Conservation (phyloP, 2,113 vertebrate genomes). For the Thinocorus orbignyianus region DNA sequence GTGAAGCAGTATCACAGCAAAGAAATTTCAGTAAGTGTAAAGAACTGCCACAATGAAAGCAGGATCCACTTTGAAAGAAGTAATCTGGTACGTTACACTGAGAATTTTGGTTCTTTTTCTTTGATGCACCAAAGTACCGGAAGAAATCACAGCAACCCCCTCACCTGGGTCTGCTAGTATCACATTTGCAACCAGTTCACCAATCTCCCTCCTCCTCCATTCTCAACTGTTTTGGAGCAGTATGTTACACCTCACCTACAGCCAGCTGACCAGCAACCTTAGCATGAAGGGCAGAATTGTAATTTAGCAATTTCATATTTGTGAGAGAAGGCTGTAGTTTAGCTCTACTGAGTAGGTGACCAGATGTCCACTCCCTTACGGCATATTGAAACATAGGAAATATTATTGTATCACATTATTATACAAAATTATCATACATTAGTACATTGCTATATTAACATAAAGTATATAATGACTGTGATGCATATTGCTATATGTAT, state of each 20-base stretch:
- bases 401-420: not conserved
- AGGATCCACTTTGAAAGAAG: not conserved
- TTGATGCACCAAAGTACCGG: not conserved
- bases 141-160: not conserved
- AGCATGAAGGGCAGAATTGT: not conserved
- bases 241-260: fast-evolving
- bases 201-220: not conserved
- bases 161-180: not conserved
- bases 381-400: not conserved
- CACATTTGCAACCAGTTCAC: not conserved
- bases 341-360: not conserved
- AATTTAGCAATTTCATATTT: not conserved
- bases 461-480: too few relatives aligned
- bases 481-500: not conserved
- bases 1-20: not conserved
- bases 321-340: not conserved
- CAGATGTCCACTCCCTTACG: not conserved
- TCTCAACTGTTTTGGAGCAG: not conserved
- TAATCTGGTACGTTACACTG: not conserved
- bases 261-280: not conserved
- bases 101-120: not conserved
- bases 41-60: not conserved
- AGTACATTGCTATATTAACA: not conserved
- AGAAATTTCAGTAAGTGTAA: not conserved
- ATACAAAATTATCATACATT: too few relatives aligned